phyloP scores from a whole-genome alignment of 2,113 vertebrate genomes.

The Nasalis larvatus region DNA sequence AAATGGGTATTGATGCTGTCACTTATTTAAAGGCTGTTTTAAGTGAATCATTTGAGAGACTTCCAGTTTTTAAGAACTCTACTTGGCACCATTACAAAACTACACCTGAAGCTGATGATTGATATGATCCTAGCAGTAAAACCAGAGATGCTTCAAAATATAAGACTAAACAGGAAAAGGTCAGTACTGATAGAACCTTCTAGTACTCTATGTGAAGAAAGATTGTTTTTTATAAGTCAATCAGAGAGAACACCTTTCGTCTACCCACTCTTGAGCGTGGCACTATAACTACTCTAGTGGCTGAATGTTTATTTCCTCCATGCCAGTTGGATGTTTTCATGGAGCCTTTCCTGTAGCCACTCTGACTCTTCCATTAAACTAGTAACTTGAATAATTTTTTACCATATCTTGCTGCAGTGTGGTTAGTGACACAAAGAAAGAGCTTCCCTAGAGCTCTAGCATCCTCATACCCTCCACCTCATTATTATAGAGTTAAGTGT shows the following conservation, averaged over 20 bases:
- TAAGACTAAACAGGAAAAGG: conserved; percentile 87
- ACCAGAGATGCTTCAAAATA: conserved; percentile 93
- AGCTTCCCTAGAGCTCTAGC: background rate
- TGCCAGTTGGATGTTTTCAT: background rate
- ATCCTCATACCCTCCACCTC: background rate
- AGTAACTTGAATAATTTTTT: background rate
- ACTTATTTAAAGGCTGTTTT: conserved; percentile 95
- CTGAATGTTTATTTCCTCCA: conserved; percentile 29
- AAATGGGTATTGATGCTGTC: conserved; percentile 91
- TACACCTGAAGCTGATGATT: conserved; percentile 94
- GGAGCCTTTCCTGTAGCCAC: background rate
- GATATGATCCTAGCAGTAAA: conserved; percentile 95
- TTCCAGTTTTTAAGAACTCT: conserved; percentile 89
- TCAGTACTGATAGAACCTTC: background rate
- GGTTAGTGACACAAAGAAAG: background rate
- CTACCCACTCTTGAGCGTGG: background rate
- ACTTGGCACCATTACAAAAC: conserved; percentile 94
- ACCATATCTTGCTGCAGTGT: background rate
- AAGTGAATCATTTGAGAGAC: conserved; percentile 89
- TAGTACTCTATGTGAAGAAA: background rate
- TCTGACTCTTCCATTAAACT: background rate
- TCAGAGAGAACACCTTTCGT: background rate
- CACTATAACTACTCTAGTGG: background rate
- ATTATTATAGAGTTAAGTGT: background rate
- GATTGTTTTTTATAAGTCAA: background rate